A percentile compares a stretch with the other conserved stretches of the same genome.
Evolutionary conservation across 2,888 invertebrate genomes (phyloP).

Genomic region (Penaeus monodon): DNA sequence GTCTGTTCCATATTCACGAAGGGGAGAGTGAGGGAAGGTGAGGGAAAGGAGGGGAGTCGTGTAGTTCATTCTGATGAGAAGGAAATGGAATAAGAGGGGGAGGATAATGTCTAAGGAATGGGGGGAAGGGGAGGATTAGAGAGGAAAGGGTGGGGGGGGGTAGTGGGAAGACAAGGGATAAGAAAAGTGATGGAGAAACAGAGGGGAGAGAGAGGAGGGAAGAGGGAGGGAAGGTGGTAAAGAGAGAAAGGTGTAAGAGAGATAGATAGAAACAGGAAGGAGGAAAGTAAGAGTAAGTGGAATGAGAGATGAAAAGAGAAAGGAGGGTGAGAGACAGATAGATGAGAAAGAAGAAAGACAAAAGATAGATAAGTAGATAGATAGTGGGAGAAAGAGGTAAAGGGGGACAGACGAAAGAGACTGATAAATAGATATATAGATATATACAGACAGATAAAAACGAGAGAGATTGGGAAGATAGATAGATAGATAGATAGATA

Average conservation of each 20-base stretch:
- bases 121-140: background rate
- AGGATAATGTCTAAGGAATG: background rate
- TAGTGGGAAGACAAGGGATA: background rate
- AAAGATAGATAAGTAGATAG: background rate
- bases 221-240: background rate
- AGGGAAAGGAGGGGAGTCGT: background rate
- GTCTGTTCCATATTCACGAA: background rate
- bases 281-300: background rate
- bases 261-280: background rate
- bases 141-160: background rate
- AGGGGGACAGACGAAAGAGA: background rate
- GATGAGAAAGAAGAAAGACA: background rate
- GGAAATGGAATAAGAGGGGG: background rate
- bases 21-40: background rate
- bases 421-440: background rate
- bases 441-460: background rate
- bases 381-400: background rate
- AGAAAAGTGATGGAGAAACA: background rate
- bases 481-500: background rate
- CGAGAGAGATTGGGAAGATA: background rate
- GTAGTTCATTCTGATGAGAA: background rate
- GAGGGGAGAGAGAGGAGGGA: background rate
- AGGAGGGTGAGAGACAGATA: background rate
- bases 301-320: background rate
- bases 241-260: background rate